Evolutionary conservation across 1,140 invertebrate genomes (phyloP).

Genomic region (Sarcophaga peregrina): DNA sequence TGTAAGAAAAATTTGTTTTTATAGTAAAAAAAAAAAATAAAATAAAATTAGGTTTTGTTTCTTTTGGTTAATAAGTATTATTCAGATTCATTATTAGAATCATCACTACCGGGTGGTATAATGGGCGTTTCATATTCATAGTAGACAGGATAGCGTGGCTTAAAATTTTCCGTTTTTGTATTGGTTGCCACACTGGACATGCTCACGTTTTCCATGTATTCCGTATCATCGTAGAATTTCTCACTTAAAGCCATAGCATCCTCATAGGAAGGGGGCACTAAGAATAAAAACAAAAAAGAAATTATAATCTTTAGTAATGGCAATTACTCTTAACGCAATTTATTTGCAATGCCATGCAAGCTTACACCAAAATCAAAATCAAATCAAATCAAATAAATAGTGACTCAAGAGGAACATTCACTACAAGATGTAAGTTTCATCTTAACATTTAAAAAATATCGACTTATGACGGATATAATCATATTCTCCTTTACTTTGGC

Average conservation of each 20-base stretch:
- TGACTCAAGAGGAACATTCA: too few relatives aligned
- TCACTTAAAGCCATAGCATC: constrained; percentile 65
- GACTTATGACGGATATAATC: too few relatives aligned
- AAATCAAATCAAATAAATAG: too few relatives aligned
- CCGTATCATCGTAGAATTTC: constrained; percentile 63
- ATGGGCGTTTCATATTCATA: constrained; percentile 65
- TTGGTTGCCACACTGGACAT: constrained; percentile 63
- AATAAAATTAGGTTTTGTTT: not conserved
- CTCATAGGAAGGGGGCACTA: constrained; percentile 64
- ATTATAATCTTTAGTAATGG: not conserved
- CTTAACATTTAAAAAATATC: too few relatives aligned
- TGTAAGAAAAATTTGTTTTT: too few relatives aligned
- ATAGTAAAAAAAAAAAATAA: not conserved
- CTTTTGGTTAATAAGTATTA: constrained; percentile 23
- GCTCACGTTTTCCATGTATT: constrained; percentile 63
- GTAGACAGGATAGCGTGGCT: constrained; percentile 65
- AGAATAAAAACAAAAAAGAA: not conserved
- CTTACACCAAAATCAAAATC: too few relatives aligned
- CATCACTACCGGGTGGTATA: constrained; percentile 67
- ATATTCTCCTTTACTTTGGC: too few relatives aligned
- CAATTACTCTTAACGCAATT: not conserved
- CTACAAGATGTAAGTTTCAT: too few relatives aligned
- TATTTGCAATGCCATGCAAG: too few relatives aligned
- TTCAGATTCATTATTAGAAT: constrained; percentile 52
- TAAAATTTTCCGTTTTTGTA: constrained; percentile 59